Percentiles rank a stretch among this genome's conserved stretches.
These are phyloP conservation scores for Eumacrocentrus americanus DNA, from an alignment of 2,888 invertebrate genomes.

Conservation along the genomic window DNA sequence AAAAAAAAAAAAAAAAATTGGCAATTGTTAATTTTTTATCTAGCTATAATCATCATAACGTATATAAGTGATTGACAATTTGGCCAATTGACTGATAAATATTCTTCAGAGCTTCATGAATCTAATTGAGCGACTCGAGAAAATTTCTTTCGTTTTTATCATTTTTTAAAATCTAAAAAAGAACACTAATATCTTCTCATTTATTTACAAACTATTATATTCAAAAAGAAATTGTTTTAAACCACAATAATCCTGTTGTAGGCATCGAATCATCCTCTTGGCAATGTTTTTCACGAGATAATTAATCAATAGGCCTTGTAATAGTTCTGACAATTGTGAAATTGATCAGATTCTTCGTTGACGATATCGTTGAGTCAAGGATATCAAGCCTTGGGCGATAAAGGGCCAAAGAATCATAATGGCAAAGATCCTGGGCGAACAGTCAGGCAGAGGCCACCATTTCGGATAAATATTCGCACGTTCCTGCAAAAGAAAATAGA, in stretches of 20 bases:
- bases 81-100: background rate
- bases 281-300: background rate
- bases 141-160: too few species aligned
- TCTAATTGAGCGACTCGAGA: background rate
- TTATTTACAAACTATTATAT: background rate
- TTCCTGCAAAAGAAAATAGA: slow-evolving; percentile 39
- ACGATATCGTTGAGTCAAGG: slow-evolving; percentile 51
- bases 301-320: slow-evolving; percentile 6
- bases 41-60: background rate
- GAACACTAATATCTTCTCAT: background rate
- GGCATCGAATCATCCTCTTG: background rate
- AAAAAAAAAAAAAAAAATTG: background rate
- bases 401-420: slow-evolving; percentile 74
- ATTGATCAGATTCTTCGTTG: slow-evolving; percentile 50
- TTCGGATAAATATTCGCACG: slow-evolving; percentile 40
- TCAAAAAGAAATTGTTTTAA: background rate
- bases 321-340: slow-evolving; percentile 14
- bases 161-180: background rate
- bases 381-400: slow-evolving; percentile 60
- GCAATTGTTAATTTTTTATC: background rate
- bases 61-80: background rate
- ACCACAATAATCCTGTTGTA: too few species aligned
- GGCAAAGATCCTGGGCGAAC: slow-evolving; percentile 61
- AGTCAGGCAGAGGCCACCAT: slow-evolving; percentile 56
- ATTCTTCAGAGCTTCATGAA: background rate